phyloP scores from a whole-genome alignment of 2,797 vertebrate species.

The Cichlasoma orientale region DNA sequence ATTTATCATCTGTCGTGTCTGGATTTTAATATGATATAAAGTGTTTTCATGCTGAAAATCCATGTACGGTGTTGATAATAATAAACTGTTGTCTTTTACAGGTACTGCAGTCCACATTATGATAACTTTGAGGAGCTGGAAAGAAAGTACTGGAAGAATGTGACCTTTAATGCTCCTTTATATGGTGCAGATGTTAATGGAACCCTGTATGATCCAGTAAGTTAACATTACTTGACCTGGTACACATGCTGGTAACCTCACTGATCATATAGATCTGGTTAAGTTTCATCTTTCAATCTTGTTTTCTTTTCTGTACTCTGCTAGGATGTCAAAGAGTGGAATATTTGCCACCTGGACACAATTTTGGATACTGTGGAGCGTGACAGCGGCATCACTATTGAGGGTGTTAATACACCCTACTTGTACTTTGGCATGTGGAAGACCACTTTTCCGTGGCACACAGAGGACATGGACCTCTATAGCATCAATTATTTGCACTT shows the following conservation, averaged over 20 bases:
- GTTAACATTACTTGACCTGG: slow-evolving; percentile 35
- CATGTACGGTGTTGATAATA: neutral
- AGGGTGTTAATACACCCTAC: slow-evolving; percentile 97
- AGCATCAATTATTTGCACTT: slow-evolving; percentile 98
- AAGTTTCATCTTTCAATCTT: neutral
- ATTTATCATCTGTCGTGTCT: neutral
- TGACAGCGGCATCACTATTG: slow-evolving; percentile 95
- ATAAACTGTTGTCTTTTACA: slow-evolving; percentile 58
- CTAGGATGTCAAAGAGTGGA: slow-evolving; percentile 91
- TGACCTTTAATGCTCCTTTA: slow-evolving; percentile 95
- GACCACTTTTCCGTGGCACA: slow-evolving; percentile 98
- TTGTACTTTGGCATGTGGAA: slow-evolving; percentile 99
- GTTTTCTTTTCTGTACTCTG: neutral
- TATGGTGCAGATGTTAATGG: slow-evolving; percentile 97
- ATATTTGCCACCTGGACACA: slow-evolving; percentile 90
- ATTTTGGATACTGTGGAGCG: slow-evolving; percentile 94
- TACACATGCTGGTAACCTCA: neutral
- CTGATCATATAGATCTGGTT: neutral
- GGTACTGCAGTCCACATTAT: slow-evolving; percentile 94
- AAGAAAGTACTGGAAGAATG: slow-evolving; percentile 98
- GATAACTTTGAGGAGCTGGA: slow-evolving; percentile 97
- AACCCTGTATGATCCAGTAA: slow-evolving; percentile 91
- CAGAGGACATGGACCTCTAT: slow-evolving; percentile 98
- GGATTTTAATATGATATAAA: neutral
- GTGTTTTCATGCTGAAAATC: neutral